Conservation (phyloP, 2,113 vertebrate genomes). For the Oxyruncus cristatus region DNA sequence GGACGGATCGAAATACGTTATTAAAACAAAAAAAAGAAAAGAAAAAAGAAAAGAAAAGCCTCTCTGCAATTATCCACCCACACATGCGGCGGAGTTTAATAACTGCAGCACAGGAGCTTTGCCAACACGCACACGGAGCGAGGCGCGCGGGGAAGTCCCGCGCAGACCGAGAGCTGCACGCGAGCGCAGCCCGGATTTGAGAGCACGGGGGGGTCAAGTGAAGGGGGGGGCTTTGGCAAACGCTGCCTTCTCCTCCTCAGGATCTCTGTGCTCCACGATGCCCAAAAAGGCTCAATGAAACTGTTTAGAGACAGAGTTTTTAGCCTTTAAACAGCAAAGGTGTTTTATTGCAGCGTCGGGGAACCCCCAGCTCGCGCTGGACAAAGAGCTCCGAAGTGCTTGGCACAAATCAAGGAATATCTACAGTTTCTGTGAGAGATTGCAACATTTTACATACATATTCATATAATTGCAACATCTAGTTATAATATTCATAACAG, state of each 20-base stretch:
- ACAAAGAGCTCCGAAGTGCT: no score
- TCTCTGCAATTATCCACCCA: slow-evolving; percentile 41
- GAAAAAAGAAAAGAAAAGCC: background rate
- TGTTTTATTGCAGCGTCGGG: no score
- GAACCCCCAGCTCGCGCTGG: no score
- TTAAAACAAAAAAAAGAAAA: background rate
- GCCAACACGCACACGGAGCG: background rate
- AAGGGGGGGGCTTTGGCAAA: background rate
- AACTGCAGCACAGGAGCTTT: slow-evolving; percentile 1
- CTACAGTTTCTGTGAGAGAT: no score
- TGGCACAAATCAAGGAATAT: no score
- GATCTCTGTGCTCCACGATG: background rate
- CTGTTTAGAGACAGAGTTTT: no score
- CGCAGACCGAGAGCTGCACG: background rate
- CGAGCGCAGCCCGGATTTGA: background rate
- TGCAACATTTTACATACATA: no score
- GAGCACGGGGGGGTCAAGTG: background rate
- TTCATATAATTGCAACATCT: no score
- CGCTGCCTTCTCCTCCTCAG: background rate
- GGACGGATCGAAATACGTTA: slow-evolving; percentile 26
- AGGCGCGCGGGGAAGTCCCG: background rate
- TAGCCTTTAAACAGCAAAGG: no score
- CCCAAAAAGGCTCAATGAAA: no score
- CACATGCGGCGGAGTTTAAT: slow-evolving; percentile 13
- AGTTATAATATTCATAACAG: no score